Evolutionary conservation across 2,888 invertebrate species (phyloP).

Genomic region (Antheraea assamensis): DNA sequence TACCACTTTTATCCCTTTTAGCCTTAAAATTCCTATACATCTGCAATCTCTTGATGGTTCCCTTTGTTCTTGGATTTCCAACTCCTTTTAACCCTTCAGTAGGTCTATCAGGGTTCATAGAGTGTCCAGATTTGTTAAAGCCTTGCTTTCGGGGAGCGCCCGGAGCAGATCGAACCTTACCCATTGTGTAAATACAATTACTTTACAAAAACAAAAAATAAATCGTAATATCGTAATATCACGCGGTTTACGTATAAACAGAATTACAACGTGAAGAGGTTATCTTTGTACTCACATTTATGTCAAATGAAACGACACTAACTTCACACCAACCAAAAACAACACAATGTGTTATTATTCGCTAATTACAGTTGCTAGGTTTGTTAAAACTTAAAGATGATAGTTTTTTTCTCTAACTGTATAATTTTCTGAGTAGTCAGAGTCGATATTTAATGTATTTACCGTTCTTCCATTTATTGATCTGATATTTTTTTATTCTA

Average conservation of each 20-base stretch:
- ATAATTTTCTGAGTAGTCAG: neutral
- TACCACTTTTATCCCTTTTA: conserved; percentile 93
- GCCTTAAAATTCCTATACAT: conserved; percentile 99
- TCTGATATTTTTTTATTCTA: neutral
- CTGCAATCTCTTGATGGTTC: conserved; percentile 97
- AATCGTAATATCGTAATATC: conserved; percentile 22
- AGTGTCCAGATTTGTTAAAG: conserved; percentile 93
- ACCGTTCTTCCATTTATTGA: neutral
- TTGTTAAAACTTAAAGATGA: neutral
- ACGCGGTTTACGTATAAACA: conserved; percentile 20
- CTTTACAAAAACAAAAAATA: conserved; percentile 15
- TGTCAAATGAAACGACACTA: conserved; percentile 31
- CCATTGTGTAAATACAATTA: conserved; percentile 78
- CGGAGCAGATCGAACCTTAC: conserved; percentile 87
- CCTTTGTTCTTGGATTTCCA: conserved; percentile 92
- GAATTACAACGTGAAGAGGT: neutral
- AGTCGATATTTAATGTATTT: neutral
- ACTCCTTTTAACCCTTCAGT: conserved; percentile 91
- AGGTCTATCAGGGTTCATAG: conserved; percentile 96
- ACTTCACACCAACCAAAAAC: conserved; percentile 19
- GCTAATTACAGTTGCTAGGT: neutral
- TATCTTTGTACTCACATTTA: conserved; percentile 14
- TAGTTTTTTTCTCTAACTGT: neutral
- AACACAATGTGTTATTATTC: neutral
- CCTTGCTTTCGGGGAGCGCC: conserved; percentile 92